Percentiles rank a stretch among this genome's conserved stretches.
These are phyloP conservation scores for Crotophaga sulcirostris DNA, from an alignment of 2,113 vertebrate species.

Conservation along the genomic window DNA sequence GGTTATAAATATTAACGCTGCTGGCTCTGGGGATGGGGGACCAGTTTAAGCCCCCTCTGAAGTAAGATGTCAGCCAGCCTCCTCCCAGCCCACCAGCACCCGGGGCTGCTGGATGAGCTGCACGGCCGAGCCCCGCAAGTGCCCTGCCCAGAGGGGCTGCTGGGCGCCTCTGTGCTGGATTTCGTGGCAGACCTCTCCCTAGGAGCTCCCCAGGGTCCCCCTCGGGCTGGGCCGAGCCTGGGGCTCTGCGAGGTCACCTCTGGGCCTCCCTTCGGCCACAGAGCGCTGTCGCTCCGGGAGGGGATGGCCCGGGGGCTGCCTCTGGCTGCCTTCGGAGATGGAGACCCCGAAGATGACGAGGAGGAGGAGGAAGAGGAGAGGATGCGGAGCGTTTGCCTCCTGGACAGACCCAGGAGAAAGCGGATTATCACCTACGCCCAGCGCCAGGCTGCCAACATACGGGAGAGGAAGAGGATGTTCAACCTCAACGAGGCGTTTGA, in stretches of 20 bases:
- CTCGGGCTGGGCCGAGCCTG: background rate
- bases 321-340: slow-evolving; percentile 27
- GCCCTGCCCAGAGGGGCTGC: slow-evolving; percentile 70
- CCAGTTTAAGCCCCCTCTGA: background rate
- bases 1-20: slow-evolving; percentile 64
- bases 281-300: slow-evolving; percentile 9
- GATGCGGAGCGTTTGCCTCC: background rate
- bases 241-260: slow-evolving; percentile 65
- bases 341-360: slow-evolving; percentile 39
- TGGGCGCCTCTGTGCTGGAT: slow-evolving; percentile 73
- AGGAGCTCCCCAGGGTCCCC: slow-evolving; percentile 32
- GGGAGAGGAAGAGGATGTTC: slow-evolving; percentile 95
- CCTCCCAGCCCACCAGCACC: background rate
- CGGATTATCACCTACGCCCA: slow-evolving; percentile 90
- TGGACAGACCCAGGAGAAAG: slow-evolving; percentile 83
- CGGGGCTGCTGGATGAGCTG: slow-evolving; percentile 19
- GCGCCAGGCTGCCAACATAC: slow-evolving; percentile 92
- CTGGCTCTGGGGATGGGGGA: background rate
- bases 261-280: slow-evolving; percentile 49
- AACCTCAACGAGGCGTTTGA: slow-evolving; percentile 97
- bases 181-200: slow-evolving; percentile 79
- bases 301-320: slow-evolving; percentile 7
- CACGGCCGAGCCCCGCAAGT: slow-evolving; percentile 23
- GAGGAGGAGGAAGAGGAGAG: slow-evolving; percentile 62
- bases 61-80: slow-evolving; percentile 35